A percentile compares a stretch with the other conserved stretches of the same genome.
Conservation (phyloP, 2,888 invertebrate genomes). For the Dryocosmus kuriphilus region DNA sequence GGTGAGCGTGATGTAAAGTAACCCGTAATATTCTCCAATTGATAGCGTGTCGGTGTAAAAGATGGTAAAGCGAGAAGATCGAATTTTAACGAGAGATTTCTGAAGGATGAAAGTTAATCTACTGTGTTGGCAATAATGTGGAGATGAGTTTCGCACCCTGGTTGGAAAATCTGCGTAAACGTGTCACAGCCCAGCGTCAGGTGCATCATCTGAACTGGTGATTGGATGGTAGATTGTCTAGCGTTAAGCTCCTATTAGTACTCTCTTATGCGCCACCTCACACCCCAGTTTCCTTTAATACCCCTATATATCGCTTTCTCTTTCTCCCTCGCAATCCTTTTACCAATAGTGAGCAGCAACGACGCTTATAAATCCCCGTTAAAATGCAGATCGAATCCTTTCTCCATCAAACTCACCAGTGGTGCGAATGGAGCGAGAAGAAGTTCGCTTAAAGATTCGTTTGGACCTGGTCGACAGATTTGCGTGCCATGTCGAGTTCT, state of each 20-base stretch:
- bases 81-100: not conserved
- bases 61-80: no score
- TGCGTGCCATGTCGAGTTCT: conserved; percentile 37
- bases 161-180: conserved; percentile 60
- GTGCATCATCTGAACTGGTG: conserved; percentile 59
- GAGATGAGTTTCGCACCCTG: conserved; percentile 38
- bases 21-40: not conserved
- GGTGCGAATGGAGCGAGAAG: conserved; percentile 48
- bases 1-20: no score
- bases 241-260: conserved; percentile 47
- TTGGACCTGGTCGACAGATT: conserved; percentile 49
- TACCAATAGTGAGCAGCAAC: not conserved
- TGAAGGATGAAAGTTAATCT: not conserved
- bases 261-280: conserved; percentile 36
- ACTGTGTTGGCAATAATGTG: conserved; percentile 40
- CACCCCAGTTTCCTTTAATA: conserved; percentile 15
- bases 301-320: not conserved
- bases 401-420: conserved; percentile 42
- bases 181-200: conserved; percentile 56
- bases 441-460: conserved; percentile 51
- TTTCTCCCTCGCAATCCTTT: conserved; percentile 17
- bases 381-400: conserved; percentile 67
- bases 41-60: not conserved
- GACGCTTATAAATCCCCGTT: conserved; percentile 61
- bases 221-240: conserved; percentile 64